Evolutionary conservation across 2,888 invertebrate species (phyloP).

Genomic region (Andrena chrysosceles): DNA sequence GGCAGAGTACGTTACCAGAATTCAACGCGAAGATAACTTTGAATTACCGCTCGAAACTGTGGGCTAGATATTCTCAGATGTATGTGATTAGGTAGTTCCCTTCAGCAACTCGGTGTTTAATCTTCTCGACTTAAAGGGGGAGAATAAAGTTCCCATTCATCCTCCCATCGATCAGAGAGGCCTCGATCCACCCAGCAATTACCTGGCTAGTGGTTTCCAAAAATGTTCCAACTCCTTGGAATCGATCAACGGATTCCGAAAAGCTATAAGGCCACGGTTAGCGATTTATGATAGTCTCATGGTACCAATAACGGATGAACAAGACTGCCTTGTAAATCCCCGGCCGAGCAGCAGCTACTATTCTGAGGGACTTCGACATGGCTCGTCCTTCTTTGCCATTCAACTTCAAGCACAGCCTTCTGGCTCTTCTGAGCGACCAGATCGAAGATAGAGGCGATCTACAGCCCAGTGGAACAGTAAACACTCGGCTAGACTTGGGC

Average conservation of each 20-base stretch:
- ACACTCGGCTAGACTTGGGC: constrained; percentile 66
- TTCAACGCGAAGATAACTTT: too few species aligned
- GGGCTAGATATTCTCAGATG: too few species aligned
- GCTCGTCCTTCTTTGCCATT: constrained; percentile 70
- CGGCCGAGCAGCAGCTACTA: constrained; percentile 70
- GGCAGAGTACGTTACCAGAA: too few species aligned
- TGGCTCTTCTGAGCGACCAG: constrained; percentile 66
- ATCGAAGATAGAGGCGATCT: constrained; percentile 78
- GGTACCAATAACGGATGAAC: constrained; percentile 76
- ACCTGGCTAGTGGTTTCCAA: not conserved
- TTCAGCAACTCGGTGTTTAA: not conserved
- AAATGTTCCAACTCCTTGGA: not conserved
- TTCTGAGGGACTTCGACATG: constrained; percentile 60
- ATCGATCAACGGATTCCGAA: not conserved
- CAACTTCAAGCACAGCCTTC: constrained; percentile 50
- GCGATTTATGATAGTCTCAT: constrained; percentile 44
- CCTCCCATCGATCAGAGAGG: constrained; percentile 2
- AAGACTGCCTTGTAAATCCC: constrained; percentile 74
- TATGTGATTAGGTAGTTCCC: too few species aligned
- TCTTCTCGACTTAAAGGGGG: not conserved
- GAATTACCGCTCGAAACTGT: too few species aligned
- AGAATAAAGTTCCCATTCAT: not conserved
- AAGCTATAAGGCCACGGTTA: not conserved
- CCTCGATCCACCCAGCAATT: not conserved
- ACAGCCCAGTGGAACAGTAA: constrained; percentile 77